Base-by-base conservation (phyloP, 2,888 invertebrate species). In the Mycalesis mineus region DNA sequence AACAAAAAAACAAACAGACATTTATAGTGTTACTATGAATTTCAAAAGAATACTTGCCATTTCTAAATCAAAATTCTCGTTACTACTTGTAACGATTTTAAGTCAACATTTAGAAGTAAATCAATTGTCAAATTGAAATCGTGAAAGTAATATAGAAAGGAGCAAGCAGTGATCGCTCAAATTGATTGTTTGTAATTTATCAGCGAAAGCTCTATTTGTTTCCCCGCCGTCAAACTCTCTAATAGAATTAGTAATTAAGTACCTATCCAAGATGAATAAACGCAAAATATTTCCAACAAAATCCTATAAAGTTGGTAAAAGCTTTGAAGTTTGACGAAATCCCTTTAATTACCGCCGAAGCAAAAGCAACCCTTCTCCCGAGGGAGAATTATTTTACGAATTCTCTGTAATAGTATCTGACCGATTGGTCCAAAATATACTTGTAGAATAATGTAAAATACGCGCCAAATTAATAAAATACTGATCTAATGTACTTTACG, bases 261-360 rank as follows among this genome's bases (percentile, higher is more conserved):
- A 36, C 36, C 36, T 36, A 57, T 68, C 65, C 71, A 72, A 72
- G 70, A 60, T 68, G 66, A 72, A 66, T 70, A 59, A 69, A 47
- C 47, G 63, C 22, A 64, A 62, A 66, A 66, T 67, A 71, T 66
- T 67, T 65, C 56, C 63, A 39, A 60, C 58, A 60, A 69, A 72
- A 70, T 74, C 71, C 74, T 68, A 71, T 75, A 69, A 75, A 75
- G 73, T 62, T 62, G 68, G 65, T 68, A 63, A 67, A 72, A 60
- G 63, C 71, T 72, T 78, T 77, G 75, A 77, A 76, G 71, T 73
- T 74, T 62, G 54, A 49, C 57, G 59, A 73, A 72, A 72, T 69
- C 62, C 65, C 61, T 69, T 68, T 74, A 73, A 73, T 77, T 76
- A 74, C 68, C 42, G 48, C 36, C 54, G 47, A 37, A 41, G 50